These are phyloP conservation scores for Papilio gigon DNA, from an alignment of 2,888 invertebrate species.

Conservation along the genomic window DNA sequence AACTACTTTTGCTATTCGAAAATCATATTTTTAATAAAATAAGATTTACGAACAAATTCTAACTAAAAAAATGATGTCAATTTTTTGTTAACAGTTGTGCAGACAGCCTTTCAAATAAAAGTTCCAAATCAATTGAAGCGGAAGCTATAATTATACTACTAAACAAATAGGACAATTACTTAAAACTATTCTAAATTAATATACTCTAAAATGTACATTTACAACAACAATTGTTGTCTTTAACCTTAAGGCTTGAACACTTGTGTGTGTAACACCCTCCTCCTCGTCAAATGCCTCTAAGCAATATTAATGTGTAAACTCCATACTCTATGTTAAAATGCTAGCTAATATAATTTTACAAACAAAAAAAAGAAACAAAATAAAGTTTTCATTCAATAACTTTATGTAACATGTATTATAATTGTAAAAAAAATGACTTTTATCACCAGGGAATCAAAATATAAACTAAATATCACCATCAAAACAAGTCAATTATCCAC, in stretches of 20 bases:
- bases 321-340: background rate
- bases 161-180: background rate
- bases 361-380: constrained; percentile 8
- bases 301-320: background rate
- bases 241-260: background rate
- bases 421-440: constrained; percentile 15
- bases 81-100: constrained; percentile 13
- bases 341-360: background rate
- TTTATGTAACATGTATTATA: constrained; percentile 15
- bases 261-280: background rate
- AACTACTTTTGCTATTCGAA: background rate
- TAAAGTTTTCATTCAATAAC: background rate
- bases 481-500: background rate
- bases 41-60: background rate
- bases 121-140: background rate
- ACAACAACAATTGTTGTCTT: background rate
- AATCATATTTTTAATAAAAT: background rate
- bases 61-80: background rate
- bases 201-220: background rate
- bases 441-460: constrained; percentile 7
- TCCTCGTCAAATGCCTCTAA: background rate
- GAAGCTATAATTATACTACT: background rate
- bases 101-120: background rate
- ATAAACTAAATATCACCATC: constrained; percentile 16
- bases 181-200: background rate